Evolutionary conservation across 2,888 invertebrate genomes (phyloP), one percentile per base, ranked within the genome.

Genomic region (Periphyllus acericola): DNA sequence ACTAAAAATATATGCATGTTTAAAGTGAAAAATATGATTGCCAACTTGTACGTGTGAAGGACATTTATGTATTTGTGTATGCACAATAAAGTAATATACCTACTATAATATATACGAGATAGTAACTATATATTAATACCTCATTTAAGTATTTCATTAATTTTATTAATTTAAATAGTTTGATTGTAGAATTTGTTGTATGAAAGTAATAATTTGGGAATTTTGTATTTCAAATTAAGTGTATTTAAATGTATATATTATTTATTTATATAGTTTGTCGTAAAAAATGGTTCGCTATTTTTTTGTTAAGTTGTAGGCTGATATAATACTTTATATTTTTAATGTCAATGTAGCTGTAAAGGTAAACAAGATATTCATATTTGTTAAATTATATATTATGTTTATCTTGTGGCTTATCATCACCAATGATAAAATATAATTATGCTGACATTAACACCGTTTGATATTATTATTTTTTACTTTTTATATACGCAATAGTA

Each of bases 391-490:
- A 68, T 68, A 9, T 14, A 68, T 68, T 17, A 11, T 32, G 17
- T 74, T 66, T 66, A 74, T 83, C 74, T 66, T 6, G 32, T 76
- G 60, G 32, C 75, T 75, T 66, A 76, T 76, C 32, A 76, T 76
- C 32, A 46, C 75, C 25, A 46, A 75, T 66, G 60, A 84, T 84
- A 84, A 84, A 52, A 68, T 83, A 83, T 40, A 60, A 76, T 29
- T 32, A 75, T 66, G 46, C 32, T 72, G 34, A 82, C 71, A 76
- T 76, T 84, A 34, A 32, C 4, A 83, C 3, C 19, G 29, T 74
- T 29, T 34, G 29, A 60, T 83, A 40, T 25, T 83, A 17, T 66
- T 76, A 84, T 84, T 25, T 84, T 76, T 84, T 66, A 17, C 25
- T 34, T 66, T 66, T 36, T 80, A 17, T 0, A 75, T n/a, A 29